phyloP scores from a whole-genome alignment of 2,797 vertebrate genomes.

The Cirrhinus mrigala region DNA sequence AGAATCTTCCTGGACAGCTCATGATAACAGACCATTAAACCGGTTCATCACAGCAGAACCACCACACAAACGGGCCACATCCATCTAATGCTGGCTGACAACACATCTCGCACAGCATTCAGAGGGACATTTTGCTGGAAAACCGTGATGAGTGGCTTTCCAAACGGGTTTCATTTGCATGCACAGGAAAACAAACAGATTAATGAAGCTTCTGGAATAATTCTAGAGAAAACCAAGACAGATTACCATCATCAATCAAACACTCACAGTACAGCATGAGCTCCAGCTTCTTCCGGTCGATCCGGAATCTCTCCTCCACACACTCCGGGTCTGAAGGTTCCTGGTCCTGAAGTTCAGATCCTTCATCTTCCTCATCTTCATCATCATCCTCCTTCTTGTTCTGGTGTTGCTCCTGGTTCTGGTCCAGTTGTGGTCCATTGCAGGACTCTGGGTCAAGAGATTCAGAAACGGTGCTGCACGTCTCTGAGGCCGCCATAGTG shows the following conservation, averaged over 20 bases:
- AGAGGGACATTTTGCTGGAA: not conserved
- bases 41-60: conserved; percentile 44
- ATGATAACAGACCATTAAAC: conserved; percentile 41
- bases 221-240: not conserved
- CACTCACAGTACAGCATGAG: conserved; percentile 78
- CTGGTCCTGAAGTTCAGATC: conserved; percentile 54
- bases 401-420: conserved; percentile 52
- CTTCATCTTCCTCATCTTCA: conserved; percentile 53
- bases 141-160: conserved; percentile 1
- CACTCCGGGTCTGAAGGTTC: conserved; percentile 74
- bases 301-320: conserved; percentile 84
- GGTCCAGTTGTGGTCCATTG: conserved; percentile 58
- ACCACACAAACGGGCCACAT: conserved; percentile 30
- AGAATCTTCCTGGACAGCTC: conserved; percentile 11
- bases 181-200: not conserved
- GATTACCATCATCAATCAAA: not conserved
- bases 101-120: not conserved
- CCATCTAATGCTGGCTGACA: conserved; percentile 13
- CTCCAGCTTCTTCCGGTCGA: conserved; percentile 86
- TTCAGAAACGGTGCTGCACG: conserved; percentile 44
- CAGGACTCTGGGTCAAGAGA: conserved; percentile 60
- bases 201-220: conserved; percentile 23
- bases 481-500: conserved; percentile 42
- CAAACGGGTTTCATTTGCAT: not conserved
- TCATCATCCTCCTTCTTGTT: conserved; percentile 41